These are phyloP conservation scores for Clarias platycephalus DNA, from an alignment of 2,797 vertebrate genomes.

Conservation along the genomic window DNA sequence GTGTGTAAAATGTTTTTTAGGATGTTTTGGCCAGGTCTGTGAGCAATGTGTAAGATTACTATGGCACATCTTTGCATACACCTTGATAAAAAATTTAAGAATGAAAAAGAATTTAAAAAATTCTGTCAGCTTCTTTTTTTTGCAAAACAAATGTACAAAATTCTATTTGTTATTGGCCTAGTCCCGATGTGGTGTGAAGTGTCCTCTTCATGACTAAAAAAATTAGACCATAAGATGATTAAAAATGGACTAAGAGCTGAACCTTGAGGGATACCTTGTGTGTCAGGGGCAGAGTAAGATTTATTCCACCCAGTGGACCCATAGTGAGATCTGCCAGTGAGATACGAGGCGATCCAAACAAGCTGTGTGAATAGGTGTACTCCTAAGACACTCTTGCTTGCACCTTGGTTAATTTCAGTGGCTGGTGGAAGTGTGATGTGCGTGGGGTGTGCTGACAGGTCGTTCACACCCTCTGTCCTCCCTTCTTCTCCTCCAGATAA, in stretches of 20 bases:
- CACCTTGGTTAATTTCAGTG: neutral
- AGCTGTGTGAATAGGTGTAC: neutral
- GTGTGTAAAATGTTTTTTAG: neutral
- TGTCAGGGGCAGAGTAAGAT: neutral
- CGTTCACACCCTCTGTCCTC: constrained; percentile 34
- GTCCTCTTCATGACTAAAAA: too few species aligned
- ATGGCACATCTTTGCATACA: too few species aligned
- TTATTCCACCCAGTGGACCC: neutral
- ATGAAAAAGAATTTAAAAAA: too few species aligned
- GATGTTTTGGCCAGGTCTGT: neutral
- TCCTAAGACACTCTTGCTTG: neutral
- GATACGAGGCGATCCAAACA: neutral
- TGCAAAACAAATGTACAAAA: too few species aligned
- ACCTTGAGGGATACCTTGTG: neutral
- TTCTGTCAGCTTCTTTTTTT: too few species aligned
- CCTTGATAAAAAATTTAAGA: too few species aligned
- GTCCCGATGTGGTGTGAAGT: neutral
- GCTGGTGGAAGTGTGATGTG: constrained; percentile 20
- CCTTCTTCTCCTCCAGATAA: constrained; percentile 33
- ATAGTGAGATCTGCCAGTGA: neutral
- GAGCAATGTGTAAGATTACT: neutral
- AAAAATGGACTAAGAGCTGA: constrained; percentile 2
- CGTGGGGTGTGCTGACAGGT: constrained; percentile 35
- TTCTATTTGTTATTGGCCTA: neutral
- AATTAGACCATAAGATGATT: neutral